phyloP scores from a whole-genome alignment of 2,888 invertebrate species.

The Hemistola chrysoprasaria region DNA sequence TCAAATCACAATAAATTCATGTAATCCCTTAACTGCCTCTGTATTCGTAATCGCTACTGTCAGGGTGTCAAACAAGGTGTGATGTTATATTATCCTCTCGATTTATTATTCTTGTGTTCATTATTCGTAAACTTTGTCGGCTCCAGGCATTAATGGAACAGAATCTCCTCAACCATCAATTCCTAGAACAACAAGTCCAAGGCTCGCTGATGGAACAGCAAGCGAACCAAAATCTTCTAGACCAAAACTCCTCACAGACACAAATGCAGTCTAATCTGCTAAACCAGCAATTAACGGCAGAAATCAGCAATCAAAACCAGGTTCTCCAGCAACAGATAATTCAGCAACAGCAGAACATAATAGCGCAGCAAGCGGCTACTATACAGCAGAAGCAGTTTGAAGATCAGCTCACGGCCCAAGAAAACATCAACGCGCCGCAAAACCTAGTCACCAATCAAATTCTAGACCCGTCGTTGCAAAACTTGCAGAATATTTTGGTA shows the following conservation, averaged over 20 bases:
- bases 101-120: too few species aligned
- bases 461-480: constrained; percentile 77
- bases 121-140: too few species aligned
- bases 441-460: constrained; percentile 66
- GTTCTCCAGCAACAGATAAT: constrained; percentile 80
- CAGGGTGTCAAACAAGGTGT: too few species aligned
- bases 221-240: constrained; percentile 51
- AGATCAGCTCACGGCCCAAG: constrained; percentile 63
- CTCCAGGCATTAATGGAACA: constrained; percentile 70
- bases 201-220: constrained; percentile 67
- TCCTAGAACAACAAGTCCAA: constrained; percentile 65
- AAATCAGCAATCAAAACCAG: constrained; percentile 71
- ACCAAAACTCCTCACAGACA: constrained; percentile 50
- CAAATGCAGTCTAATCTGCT: constrained; percentile 57
- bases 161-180: constrained; percentile 72
- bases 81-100: too few species aligned
- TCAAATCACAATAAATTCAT: too few species aligned
- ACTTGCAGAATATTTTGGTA: constrained; percentile 68
- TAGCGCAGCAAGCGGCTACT: constrained; percentile 71
- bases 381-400: constrained; percentile 75
- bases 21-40: too few species aligned
- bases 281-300: constrained; percentile 64
- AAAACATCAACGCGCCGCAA: constrained; percentile 59
- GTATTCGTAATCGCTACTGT: too few species aligned
- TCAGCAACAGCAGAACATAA: constrained; percentile 72